A percentile compares a stretch with the other conserved stretches of the same genome.
Conservation (phyloP, 2,888 invertebrate genomes). For the Mellilla xanthometata region DNA sequence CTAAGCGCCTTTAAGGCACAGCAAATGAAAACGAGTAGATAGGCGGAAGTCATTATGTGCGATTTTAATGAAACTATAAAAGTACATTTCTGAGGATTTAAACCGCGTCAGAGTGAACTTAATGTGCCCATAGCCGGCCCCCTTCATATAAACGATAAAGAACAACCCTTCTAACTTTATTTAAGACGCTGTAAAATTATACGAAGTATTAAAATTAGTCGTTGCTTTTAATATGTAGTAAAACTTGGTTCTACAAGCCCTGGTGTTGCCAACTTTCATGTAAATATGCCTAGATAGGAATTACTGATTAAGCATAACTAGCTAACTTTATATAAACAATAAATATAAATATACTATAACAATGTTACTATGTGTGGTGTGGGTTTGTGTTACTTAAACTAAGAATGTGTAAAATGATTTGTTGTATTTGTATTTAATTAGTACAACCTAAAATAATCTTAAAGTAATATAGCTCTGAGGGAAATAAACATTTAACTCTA, state of each 20-base stretch:
- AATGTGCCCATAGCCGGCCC: conserved; percentile 20
- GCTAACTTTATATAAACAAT: too few species aligned
- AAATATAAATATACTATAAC: too few species aligned
- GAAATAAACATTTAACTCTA: conserved; percentile 24
- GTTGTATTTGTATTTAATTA: not conserved
- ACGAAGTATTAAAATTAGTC: conserved; percentile 44
- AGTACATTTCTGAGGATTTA: conserved; percentile 22
- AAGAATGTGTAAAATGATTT: not conserved
- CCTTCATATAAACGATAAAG: conserved; percentile 31
- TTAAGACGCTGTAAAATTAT: conserved; percentile 43
- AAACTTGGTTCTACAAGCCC: conserved; percentile 32
- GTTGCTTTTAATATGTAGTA: conserved; percentile 46
- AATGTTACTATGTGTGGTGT: too few species aligned
- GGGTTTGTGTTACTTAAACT: too few species aligned
- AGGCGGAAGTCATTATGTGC: too few species aligned
- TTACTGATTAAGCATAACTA: conserved; percentile 1
- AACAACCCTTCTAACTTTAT: conserved; percentile 42
- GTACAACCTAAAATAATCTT: not conserved
- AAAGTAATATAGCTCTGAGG: conserved; percentile 7
- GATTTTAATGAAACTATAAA: conserved; percentile 8
- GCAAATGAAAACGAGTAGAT: too few species aligned
- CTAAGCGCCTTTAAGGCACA: too few species aligned
- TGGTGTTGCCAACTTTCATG: conserved; percentile 24
- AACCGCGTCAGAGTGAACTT: conserved; percentile 21
- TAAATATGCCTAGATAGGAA: conserved; percentile 10